A percentile compares a stretch with the other conserved stretches of the same genome.
Conservation (phyloP, 2,888 invertebrate genomes). For the Harpalus rufipes region DNA sequence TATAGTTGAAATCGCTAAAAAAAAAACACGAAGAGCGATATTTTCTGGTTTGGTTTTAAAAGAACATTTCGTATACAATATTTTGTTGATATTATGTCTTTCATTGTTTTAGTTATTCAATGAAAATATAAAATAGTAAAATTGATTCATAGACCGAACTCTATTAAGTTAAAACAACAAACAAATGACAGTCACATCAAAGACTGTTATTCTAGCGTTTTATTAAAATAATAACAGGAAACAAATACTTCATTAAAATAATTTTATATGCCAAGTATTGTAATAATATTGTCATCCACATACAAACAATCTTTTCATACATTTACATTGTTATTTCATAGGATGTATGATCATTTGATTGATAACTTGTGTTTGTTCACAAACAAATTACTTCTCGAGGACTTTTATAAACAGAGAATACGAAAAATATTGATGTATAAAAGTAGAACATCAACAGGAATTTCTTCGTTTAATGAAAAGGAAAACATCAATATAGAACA, state of each 20-base stretch:
- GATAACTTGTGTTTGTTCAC: constrained; percentile 7
- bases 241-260: background rate
- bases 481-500: background rate
- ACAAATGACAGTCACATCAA: background rate
- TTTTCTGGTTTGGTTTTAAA: too few relatives aligned
- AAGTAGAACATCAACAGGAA: background rate
- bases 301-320: background rate
- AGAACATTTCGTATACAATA: too few relatives aligned
- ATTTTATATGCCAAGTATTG: background rate
- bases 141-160: background rate
- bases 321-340: background rate
- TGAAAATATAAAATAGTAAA: background rate
- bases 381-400: background rate
- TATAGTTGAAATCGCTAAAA: too few relatives aligned
- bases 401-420: background rate
- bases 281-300: constrained; percentile 14
- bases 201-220: background rate
- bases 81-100: too few relatives aligned
- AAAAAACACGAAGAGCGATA: too few relatives aligned
- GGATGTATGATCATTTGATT: background rate
- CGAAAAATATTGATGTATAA: constrained; percentile 7
- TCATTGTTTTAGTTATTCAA: too few relatives aligned
- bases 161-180: background rate
- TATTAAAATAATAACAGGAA: constrained; percentile 11
- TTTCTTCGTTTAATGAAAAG: background rate